Percentiles rank a stretch among this genome's conserved stretches.
Evolutionary conservation across 2,113 vertebrate genomes (phyloP).

Genomic region (Narcine bancroftii): DNA sequence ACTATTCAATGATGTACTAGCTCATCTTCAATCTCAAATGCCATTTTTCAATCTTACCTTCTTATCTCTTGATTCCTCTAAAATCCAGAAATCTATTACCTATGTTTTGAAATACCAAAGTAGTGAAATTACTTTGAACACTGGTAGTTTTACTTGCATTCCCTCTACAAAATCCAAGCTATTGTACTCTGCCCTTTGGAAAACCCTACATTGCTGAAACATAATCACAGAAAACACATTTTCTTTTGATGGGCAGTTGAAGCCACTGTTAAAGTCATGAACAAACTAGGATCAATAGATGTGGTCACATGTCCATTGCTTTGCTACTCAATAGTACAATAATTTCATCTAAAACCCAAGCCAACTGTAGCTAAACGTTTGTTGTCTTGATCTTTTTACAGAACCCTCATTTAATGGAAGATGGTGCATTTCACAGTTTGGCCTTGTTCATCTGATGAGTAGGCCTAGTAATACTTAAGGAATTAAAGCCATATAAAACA

Average conservation of each 20-base stretch:
- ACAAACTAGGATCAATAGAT: not conserved
- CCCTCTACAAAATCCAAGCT: no score
- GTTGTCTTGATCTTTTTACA: not conserved
- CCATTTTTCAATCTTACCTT: no score
- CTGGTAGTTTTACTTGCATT: no score
- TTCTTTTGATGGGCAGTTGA: not conserved
- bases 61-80: no score
- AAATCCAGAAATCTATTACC: no score
- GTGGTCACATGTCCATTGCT: not conserved
- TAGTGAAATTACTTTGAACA: no score
- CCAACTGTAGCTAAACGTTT: not conserved
- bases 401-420: not conserved
- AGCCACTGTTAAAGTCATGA: not conserved
- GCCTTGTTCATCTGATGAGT: not conserved
- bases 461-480: not conserved
- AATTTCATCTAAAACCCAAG: not conserved
- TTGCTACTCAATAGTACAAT: not conserved
- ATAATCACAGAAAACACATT: not conserved
- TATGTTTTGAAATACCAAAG: no score
- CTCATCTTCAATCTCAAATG: no score
- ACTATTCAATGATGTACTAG: no score
- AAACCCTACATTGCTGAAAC: no score
- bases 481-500: constrained; percentile 1
- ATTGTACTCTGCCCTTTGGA: no score
- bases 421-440: not conserved